Evolutionary conservation across 2,113 vertebrate genomes (phyloP).

Genomic region (Equus przewalskii): DNA sequence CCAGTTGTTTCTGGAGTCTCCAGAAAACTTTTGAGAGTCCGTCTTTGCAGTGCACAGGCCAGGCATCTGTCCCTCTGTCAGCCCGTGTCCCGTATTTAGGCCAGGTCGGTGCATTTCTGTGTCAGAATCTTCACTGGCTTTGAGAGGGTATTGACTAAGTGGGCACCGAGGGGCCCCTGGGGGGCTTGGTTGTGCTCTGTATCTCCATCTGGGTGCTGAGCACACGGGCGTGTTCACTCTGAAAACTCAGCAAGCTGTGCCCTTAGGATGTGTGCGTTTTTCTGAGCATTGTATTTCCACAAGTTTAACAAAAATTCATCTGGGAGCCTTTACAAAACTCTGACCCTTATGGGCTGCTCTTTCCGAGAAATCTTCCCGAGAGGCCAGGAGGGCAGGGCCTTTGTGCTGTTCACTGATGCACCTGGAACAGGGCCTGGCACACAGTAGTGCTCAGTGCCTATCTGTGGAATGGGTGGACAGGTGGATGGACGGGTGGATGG

Average conservation of each 20-base stretch:
- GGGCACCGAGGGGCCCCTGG: too few species aligned
- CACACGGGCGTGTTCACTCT: too few species aligned
- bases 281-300: slow-evolving; percentile 7
- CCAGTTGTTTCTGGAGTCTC: background rate
- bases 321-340: background rate
- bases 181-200: background rate
- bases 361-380: background rate
- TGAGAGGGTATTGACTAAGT: background rate
- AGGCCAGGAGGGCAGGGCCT: background rate
- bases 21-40: background rate
- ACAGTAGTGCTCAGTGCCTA: background rate
- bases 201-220: background rate
- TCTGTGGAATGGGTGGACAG: background rate
- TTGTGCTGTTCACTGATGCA: background rate
- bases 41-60: background rate
- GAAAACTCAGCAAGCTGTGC: background rate
- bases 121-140: background rate
- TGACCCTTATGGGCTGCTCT: background rate
- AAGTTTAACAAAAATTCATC: background rate
- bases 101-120: background rate
- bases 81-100: background rate
- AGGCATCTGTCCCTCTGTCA: background rate
- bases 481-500: background rate
- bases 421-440: background rate
- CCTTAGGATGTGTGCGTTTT: background rate